A percentile compares a stretch with the other conserved stretches of the same genome.
Conservation (phyloP, 1,140 invertebrate genomes). For the Ruditapes philippinarum region DNA sequence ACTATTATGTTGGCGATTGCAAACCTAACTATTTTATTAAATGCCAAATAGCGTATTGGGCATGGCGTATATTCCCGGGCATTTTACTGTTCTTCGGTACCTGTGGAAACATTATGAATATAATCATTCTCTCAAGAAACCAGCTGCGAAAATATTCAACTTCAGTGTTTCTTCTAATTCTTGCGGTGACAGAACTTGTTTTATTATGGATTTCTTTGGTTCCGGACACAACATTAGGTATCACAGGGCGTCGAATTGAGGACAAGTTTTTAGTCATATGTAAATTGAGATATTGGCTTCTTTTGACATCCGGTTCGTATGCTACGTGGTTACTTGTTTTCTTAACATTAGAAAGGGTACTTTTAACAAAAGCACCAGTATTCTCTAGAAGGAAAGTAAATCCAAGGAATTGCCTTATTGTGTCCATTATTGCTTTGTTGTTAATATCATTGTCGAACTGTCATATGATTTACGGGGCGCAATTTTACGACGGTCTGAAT, state of each 20-base stretch:
- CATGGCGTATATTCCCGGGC: background rate
- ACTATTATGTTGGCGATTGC: background rate
- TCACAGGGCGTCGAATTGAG: background rate
- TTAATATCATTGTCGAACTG: background rate
- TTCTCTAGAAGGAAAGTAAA: background rate
- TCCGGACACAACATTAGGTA: background rate
- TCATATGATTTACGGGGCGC: background rate
- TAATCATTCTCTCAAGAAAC: background rate
- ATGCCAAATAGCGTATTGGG: background rate
- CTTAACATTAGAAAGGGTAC: background rate
- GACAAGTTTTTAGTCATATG: background rate
- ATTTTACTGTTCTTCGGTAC: background rate
- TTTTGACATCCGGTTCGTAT: background rate
- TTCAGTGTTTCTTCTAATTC: background rate
- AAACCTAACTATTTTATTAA: background rate
- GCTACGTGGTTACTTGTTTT: background rate
- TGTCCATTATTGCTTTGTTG: background rate
- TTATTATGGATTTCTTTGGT: background rate
- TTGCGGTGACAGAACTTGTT: background rate
- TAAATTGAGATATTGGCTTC: background rate
- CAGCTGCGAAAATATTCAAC: background rate
- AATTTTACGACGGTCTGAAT: background rate
- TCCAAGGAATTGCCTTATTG: background rate
- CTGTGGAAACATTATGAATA: conserved; percentile 12
- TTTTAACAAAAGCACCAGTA: background rate